Conservation (phyloP, 2,797 vertebrate species). For the Poecilia gillii region DNA sequence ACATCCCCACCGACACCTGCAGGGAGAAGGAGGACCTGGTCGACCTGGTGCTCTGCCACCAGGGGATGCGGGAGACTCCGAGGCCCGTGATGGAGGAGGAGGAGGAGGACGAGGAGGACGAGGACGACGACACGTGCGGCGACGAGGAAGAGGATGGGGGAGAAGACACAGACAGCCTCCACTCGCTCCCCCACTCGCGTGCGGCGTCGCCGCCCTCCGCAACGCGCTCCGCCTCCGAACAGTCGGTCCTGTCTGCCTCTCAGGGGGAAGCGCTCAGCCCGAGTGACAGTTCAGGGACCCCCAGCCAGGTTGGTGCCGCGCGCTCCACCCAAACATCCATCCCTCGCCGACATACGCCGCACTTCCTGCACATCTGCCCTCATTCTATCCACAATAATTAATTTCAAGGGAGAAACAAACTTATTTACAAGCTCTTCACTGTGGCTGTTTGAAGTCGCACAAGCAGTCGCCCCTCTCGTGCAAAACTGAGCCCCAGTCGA, state of each 20-base stretch:
- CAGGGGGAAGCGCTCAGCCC: conserved; percentile 87
- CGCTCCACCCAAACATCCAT: conserved; percentile 14
- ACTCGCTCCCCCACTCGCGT: conserved; percentile 79
- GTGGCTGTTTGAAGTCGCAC: conserved; percentile 18
- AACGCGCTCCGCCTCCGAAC: conserved; percentile 80
- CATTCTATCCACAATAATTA: conserved; percentile 61
- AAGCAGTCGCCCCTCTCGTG: conserved; percentile 20
- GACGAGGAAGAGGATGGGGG: conserved; percentile 72
- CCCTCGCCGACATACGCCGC: conserved; percentile 42
- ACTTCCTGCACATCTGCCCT: conserved; percentile 58
- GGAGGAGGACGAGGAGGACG: conserved; percentile 78
- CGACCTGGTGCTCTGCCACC: conserved; percentile 93
- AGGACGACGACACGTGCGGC: conserved; percentile 63
- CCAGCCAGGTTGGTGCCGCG: conserved; percentile 74
- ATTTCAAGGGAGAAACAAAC: conserved; percentile 51
- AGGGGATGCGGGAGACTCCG: conserved; percentile 79
- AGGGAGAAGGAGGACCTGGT: conserved; percentile 97
- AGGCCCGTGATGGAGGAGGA: conserved; percentile 73
- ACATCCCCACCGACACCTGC: conserved; percentile 94
- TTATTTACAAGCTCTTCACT: conserved; percentile 35
- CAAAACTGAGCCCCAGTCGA: conserved; percentile 23
- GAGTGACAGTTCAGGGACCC: conserved; percentile 86
- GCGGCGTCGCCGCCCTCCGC: conserved; percentile 82
- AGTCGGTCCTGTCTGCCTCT: conserved; percentile 83
- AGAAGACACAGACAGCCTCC: conserved; percentile 83